These are phyloP conservation scores for Drosophila athabasca DNA, from an alignment of 1,140 invertebrate genomes.

Conservation along the genomic window DNA sequence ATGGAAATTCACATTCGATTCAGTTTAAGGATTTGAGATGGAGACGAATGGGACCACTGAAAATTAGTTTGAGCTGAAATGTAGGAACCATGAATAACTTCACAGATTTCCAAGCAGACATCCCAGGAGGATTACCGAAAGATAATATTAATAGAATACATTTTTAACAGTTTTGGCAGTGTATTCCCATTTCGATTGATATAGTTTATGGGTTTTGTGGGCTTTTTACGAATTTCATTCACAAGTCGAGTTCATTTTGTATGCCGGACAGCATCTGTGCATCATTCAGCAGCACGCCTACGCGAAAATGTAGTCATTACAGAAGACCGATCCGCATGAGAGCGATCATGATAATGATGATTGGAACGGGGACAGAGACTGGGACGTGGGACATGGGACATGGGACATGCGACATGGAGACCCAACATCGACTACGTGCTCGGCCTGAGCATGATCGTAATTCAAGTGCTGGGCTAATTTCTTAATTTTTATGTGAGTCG, in stretches of 20 bases:
- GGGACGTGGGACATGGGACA: constrained; percentile 5
- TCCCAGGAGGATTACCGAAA: too few relatives aligned
- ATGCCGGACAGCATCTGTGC: constrained; percentile 60
- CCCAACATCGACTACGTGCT: constrained; percentile 29
- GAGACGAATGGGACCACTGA: too few relatives aligned
- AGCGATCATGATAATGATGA: constrained; percentile 44
- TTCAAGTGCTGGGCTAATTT: constrained; percentile 69
- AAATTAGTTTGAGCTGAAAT: too few relatives aligned
- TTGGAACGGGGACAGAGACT: background rate
- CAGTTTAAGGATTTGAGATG: too few relatives aligned
- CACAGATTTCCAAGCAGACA: too few relatives aligned
- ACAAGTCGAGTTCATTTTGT: constrained; percentile 70
- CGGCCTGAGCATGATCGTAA: constrained; percentile 47
- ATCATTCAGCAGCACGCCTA: constrained; percentile 54
- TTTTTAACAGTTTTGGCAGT: constrained; percentile 5
- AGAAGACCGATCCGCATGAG: constrained; percentile 30
- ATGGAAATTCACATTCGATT: too few relatives aligned
- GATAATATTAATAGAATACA: too few relatives aligned
- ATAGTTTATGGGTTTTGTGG: background rate
- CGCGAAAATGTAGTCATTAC: constrained; percentile 74
- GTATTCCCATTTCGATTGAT: constrained; percentile 1
- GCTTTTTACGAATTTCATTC: constrained; percentile 57
- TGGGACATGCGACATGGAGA: constrained; percentile 12
- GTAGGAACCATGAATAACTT: too few relatives aligned
- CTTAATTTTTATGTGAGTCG: constrained; percentile 74